A percentile compares a stretch with the other conserved stretches of the same genome.
Evolutionary conservation across 2,797 vertebrate species (phyloP).

Genomic region (Erethizon dorsatum): DNA sequence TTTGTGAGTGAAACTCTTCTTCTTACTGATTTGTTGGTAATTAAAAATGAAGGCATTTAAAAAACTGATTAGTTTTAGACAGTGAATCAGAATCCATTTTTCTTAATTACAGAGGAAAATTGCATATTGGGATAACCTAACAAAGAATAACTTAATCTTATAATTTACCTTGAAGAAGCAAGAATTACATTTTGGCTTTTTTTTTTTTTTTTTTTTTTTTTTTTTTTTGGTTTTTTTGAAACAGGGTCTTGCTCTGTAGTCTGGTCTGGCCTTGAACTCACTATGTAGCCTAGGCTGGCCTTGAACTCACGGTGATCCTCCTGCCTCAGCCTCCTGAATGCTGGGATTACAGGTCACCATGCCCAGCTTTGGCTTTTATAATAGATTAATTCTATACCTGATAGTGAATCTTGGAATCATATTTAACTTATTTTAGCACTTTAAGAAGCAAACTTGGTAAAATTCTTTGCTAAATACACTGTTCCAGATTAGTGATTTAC

Average conservation of each 20-base stretch:
- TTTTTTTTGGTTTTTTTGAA: too few species aligned
- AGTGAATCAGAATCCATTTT: conserved; percentile 44
- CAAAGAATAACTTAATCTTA: conserved; percentile 43
- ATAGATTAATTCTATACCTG: conserved; percentile 38
- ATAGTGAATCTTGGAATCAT: background rate
- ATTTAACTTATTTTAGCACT: conserved; percentile 18
- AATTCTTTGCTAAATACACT: conserved; percentile 5
- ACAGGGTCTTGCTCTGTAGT: background rate
- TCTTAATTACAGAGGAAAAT: conserved; percentile 14
- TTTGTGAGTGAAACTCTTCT: background rate
- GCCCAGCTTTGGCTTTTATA: background rate
- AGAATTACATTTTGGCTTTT: conserved; percentile 32
- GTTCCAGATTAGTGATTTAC: background rate
- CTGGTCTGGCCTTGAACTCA: too few species aligned
- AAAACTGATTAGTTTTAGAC: background rate
- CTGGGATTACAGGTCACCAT: background rate
- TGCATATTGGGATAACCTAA: conserved; percentile 11
- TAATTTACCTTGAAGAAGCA: conserved; percentile 38
- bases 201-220: too few species aligned
- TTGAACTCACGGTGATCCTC: background rate
- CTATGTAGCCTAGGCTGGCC: background rate
- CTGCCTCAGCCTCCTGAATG: background rate
- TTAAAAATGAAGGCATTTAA: background rate
- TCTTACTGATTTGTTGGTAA: conserved; percentile 14
- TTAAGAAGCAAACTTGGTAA: conserved; percentile 51